Base-by-base conservation (phyloP, 2,888 invertebrate genomes). In the Dasypolia templi region DNA sequence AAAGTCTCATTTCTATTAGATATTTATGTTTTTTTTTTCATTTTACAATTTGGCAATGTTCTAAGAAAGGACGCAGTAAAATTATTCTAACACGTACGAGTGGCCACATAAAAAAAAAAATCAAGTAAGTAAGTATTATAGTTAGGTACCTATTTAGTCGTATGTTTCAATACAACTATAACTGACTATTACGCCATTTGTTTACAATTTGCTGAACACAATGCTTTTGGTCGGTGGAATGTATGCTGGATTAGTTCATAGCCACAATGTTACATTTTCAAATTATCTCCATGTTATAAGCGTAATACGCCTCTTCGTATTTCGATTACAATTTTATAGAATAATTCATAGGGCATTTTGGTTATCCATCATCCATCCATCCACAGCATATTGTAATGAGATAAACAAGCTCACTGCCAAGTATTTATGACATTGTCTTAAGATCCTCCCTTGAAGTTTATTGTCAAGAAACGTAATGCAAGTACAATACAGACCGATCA, bases 221-320 rank as follows among this genome's bases (percentile, higher is more conserved):
- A 84, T 84, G 77, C 84, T 75, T 83, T 80, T 80, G 83, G 86
- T 77, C 65, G 84, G 68, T 69, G 65, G 75, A 77, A 85, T 85
- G 86, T 85, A 83, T 84, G 77, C 82, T 82, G 82, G 85, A 83
- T 83, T 84, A 82, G 83, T 84, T 79, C 83, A 84, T 85, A 83
- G 79, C 86, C 85, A 75, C 86, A 76, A 76, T 75, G 73, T 79
- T 82, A 82, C 75, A 84, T 82, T 83, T 83, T 82, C 76, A 72
- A 84, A 85, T 82, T 78, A 85, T 72, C 70, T 82, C 19, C 68
- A 81, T 58, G 67, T 81, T 82, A 72, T 72, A 83, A 71, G 56
- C 75, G 35, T 53, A 61, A 75, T 84, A 68, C 72, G 56, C 71
- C 44, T 72, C 65, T 72, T 81, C 58, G 35, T 39, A 66, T 84